A percentile compares a stretch with the other conserved stretches of the same genome.
Evolutionary conservation across 2,888 invertebrate genomes (phyloP).

Genomic region (Eristalis arbustorum): DNA sequence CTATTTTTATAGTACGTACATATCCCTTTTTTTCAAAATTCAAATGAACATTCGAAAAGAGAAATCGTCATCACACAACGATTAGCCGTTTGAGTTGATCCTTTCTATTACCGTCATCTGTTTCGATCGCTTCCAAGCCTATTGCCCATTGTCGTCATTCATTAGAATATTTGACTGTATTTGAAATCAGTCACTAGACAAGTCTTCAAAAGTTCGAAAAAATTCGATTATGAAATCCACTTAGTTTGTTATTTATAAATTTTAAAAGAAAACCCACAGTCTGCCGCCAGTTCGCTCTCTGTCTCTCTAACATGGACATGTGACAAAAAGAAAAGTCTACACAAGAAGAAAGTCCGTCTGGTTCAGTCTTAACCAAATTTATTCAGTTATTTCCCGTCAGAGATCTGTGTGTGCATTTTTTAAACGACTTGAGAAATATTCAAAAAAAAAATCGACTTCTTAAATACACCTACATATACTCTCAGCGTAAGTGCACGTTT

Average conservation of each 20-base stretch:
- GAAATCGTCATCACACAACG: neutral
- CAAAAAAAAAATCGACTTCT: neutral
- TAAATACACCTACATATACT: slow-evolving; percentile 14
- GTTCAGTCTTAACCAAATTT: neutral
- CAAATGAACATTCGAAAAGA: neutral
- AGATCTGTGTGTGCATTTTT: neutral
- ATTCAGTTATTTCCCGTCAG: neutral
- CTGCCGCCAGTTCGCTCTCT: neutral
- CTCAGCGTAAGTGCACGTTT: slow-evolving; percentile 29
- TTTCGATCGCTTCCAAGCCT: neutral
- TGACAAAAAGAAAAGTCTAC: neutral
- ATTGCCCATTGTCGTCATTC: neutral
- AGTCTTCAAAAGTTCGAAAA: neutral
- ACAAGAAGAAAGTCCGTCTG: neutral
- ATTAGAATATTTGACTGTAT: neutral
- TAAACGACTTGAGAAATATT: neutral
- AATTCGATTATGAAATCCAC: slow-evolving; percentile 45
- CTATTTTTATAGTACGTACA: neutral
- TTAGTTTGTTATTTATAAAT: neutral
- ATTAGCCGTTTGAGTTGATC: neutral
- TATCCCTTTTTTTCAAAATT: neutral
- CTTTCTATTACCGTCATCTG: neutral
- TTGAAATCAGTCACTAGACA: neutral
- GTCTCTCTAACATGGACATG: neutral
- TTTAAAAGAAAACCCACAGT: neutral